Evolutionary conservation across 2,797 vertebrate species (phyloP).

Genomic region (Artibeus jamaicensis): DNA sequence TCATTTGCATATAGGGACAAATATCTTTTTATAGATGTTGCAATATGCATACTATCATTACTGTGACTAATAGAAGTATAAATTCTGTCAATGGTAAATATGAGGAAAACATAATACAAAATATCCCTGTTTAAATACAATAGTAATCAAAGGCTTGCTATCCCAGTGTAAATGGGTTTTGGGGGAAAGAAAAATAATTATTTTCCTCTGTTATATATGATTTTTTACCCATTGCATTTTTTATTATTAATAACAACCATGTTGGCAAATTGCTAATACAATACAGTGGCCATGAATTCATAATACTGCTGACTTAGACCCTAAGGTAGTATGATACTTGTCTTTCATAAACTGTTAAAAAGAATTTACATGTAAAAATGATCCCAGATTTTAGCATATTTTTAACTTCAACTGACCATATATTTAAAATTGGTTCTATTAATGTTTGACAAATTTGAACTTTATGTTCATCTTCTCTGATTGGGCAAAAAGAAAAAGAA

Average conservation of each 20-base stretch:
- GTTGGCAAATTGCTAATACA: not conserved
- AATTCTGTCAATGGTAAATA: not conserved
- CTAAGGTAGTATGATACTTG: not conserved
- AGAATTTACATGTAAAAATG: not conserved
- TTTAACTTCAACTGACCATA: not conserved
- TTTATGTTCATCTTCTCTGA: slow-evolving; percentile 4
- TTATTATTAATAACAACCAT: not conserved
- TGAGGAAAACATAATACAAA: slow-evolving; percentile 33
- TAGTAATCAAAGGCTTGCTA: not conserved
- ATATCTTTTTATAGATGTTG: slow-evolving; percentile 38
- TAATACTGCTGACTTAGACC: not conserved
- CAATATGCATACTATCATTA: slow-evolving; percentile 15
- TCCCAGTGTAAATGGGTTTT: not conserved
- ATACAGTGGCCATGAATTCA: not conserved
- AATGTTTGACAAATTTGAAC: slow-evolving; percentile 26
- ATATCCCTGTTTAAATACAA: not conserved
- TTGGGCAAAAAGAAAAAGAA: not conserved
- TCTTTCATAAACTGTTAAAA: slow-evolving; percentile 40
- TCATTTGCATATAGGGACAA: slow-evolving; percentile 15
- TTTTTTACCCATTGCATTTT: not conserved
- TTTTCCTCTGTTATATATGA: not conserved
- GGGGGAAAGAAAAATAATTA: not conserved
- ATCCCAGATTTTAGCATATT: slow-evolving; percentile 1
- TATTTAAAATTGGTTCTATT: not conserved
- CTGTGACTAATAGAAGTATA: slow-evolving; percentile 32